A percentile compares a stretch with the other conserved stretches of the same genome.
Evolutionary conservation across 2,888 invertebrate genomes (phyloP).

Genomic region (Caenorhabditis uteleia): DNA sequence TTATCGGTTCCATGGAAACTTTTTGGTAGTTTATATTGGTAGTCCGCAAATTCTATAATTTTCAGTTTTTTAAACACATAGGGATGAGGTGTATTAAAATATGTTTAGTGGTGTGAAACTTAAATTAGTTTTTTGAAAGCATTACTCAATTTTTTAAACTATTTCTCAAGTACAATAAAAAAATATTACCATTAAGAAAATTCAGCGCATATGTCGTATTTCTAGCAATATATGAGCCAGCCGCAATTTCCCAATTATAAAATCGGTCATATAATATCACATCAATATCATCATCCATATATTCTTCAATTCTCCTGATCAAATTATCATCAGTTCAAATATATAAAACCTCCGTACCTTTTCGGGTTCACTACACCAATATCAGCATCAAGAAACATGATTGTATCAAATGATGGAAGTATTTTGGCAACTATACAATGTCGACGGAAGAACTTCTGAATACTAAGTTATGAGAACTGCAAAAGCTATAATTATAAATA

Average conservation of each 20-base stretch:
- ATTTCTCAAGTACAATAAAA: too few relatives aligned
- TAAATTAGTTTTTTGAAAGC: conserved; percentile 30
- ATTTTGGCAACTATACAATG: conserved; percentile 34
- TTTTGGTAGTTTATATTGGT: conserved; percentile 37
- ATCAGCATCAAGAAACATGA: conserved; percentile 42
- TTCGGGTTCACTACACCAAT: conserved; percentile 39
- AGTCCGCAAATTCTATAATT: conserved; percentile 35
- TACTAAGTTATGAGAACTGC: too few relatives aligned
- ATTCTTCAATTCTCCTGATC: conserved; percentile 42
- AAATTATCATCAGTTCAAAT: not conserved
- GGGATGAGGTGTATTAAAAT: conserved; percentile 9
- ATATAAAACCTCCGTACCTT: not conserved
- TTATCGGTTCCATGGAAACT: conserved; percentile 49
- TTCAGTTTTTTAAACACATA: not conserved
- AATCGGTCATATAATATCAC: conserved; percentile 42
- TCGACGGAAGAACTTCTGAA: conserved; percentile 43
- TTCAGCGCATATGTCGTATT: conserved; percentile 18
- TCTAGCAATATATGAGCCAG: conserved; percentile 36
- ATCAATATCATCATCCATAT: conserved; percentile 28
- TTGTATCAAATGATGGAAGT: conserved; percentile 18
- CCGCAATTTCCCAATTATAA: conserved; percentile 39
- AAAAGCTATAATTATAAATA: too few relatives aligned
- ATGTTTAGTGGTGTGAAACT: conserved; percentile 39
- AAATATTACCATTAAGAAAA: conserved; percentile 30
- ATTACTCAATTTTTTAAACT: conserved; percentile 33